Evolutionary conservation across 2,113 vertebrate species (phyloP), one percentile per base, ranked within the genome.

Genomic region (Hemiscyllium ocellatum): DNA sequence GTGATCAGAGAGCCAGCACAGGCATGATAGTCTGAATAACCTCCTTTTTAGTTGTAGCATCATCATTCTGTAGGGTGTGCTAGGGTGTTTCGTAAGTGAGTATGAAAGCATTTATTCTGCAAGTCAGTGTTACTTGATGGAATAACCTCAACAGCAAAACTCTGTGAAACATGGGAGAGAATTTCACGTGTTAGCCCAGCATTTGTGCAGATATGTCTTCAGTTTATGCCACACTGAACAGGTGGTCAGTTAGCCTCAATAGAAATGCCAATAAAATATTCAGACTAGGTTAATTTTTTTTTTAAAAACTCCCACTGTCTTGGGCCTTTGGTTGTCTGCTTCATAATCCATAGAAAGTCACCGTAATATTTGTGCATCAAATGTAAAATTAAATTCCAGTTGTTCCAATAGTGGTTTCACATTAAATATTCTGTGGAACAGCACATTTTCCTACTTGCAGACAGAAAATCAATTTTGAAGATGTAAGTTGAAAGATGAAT

Each of bases 381-480:
- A 66, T 66, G 61, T 66, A 37, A 68, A 66, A 37, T 93, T 93
- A 66, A 93, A 93, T 93, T 37, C 17, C 29, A 66, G 61, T 66
- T 93, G 89, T 37, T 93, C n/a, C 61, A 37, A 17, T 0, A 93
- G n/a, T 19, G 20, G 37, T 33, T 93, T 5, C 89, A 93, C 33
- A 37, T 68, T 93, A 93, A n/a, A 66, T 93, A 66, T 66, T 93
- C 89, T 33, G 61, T 93, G 89, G n/a, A 22, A 66, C 17, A n/a
- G 56, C 13, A 65, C 87, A n/a, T n/a, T 93, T 66, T 33, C n/a
- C 6, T 42, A 61, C 19, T 65, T 20, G 19, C 89, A 66, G 20
- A 93, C 37, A 24, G 61, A 93, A 66, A 93, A 93, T 93, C n/a
- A 93, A 65, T 68, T 93, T 37, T 93, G 61, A 93, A 93, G 87